A percentile compares a stretch with the other conserved stretches of the same genome.
Conservation (phyloP, 1,140 invertebrate genomes). For the Mercenaria mercenaria region DNA sequence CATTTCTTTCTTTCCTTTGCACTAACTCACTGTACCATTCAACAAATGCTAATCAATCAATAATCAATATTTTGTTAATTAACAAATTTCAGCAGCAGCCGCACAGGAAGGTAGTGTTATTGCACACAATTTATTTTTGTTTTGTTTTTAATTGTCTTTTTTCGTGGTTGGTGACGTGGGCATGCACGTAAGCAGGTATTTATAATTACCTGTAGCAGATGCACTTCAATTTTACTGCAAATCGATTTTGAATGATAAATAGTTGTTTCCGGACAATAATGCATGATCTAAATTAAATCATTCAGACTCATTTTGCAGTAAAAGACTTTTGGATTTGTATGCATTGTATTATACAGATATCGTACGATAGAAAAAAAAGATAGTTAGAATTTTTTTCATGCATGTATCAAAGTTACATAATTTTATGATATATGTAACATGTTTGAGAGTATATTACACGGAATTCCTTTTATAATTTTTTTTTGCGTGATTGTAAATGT, state of each 20-base stretch:
- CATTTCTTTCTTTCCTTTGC: neutral
- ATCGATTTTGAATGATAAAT: neutral
- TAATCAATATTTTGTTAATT: conserved; percentile 8
- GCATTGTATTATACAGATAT: neutral
- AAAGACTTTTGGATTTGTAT: neutral
- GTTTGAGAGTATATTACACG: neutral
- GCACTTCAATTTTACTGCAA: no score
- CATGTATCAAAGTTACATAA: neutral
- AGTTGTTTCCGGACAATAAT: no score
- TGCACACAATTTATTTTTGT: conserved; percentile 19
- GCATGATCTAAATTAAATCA: neutral
- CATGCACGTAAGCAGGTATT: neutral
- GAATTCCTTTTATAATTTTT: neutral
- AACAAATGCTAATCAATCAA: neutral
- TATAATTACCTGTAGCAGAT: no score
- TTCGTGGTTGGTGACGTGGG: no score
- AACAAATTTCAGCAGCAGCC: neutral
- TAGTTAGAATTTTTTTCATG: neutral
- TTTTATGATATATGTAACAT: neutral
- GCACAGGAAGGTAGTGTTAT: conserved; percentile 2
- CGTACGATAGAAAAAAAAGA: neutral
- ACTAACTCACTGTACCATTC: neutral
- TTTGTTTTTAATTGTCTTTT: neutral
- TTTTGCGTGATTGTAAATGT: no score
- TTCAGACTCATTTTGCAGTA: neutral